A percentile compares a stretch with the other conserved stretches of the same genome.
phyloP scores from a whole-genome alignment of 2,888 invertebrate species.

The Thelaira solivaga region DNA sequence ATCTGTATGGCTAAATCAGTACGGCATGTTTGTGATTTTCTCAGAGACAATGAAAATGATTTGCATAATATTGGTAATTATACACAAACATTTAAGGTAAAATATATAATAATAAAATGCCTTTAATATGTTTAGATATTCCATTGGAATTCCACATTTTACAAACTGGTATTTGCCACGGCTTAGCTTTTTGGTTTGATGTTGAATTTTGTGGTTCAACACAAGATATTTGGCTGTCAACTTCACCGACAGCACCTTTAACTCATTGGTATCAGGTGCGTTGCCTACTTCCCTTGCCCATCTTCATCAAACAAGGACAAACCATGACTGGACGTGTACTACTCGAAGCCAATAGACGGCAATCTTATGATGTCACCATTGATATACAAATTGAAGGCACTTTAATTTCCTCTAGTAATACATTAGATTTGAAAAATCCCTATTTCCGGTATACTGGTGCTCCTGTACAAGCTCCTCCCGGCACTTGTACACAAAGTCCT shows the following conservation, averaged over 20 bases:
- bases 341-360: constrained; percentile 94
- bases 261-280: constrained; percentile 99
- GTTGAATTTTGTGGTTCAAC: constrained; percentile 95
- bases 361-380: constrained; percentile 99
- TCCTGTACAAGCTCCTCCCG: constrained; percentile 94
- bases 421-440: constrained; percentile 97
- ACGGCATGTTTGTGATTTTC: constrained; percentile 95
- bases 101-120: background rate
- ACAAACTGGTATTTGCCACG: constrained; percentile 96
- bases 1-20: constrained; percentile 97
- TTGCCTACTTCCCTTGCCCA: constrained; percentile 94
- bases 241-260: constrained; percentile 97
- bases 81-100: background rate
- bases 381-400: constrained; percentile 94
- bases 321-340: constrained; percentile 90
- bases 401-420: constrained; percentile 90
- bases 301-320: constrained; percentile 96
- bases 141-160: constrained; percentile 94
- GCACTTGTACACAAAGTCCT: constrained; percentile 92
- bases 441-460: constrained; percentile 98
- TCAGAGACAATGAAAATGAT: constrained; percentile 93
- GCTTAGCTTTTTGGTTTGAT: constrained; percentile 99
- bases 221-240: constrained; percentile 96
- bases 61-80: constrained; percentile 89
- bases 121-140: constrained; percentile 81